Evolutionary conservation across 2,797 vertebrate species (phyloP).

Genomic region (Mus minutoides): DNA sequence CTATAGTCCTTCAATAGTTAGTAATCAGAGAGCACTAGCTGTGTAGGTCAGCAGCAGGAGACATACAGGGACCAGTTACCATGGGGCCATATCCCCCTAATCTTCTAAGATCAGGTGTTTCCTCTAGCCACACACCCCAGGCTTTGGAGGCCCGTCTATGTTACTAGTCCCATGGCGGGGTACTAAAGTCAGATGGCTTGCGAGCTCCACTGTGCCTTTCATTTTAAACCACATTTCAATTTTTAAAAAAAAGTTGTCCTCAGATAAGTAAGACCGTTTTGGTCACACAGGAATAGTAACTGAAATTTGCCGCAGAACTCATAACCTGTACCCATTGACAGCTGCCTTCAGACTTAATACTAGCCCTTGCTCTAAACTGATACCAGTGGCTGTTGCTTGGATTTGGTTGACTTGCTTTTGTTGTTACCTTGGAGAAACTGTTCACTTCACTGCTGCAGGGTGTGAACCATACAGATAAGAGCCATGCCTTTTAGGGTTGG

Average conservation of each 20-base stretch:
- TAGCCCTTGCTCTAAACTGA: background rate
- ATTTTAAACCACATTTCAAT: conserved; percentile 49
- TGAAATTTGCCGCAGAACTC: background rate
- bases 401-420: background rate
- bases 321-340: accelerated
- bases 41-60: background rate
- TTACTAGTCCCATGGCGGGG: background rate
- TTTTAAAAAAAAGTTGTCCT: conserved; percentile 28
- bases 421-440: background rate
- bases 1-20: background rate
- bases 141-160: background rate
- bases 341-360: background rate
- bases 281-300: background rate
- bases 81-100: background rate
- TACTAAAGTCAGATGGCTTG: background rate
- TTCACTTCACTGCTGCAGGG: background rate
- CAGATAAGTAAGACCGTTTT: conserved; percentile 31
- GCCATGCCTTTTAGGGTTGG: background rate
- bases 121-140: background rate
- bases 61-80: background rate
- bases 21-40: background rate
- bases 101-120: background rate
- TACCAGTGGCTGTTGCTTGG: accelerated
- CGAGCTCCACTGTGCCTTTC: background rate
- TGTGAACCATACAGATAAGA: accelerated